Conservation (phyloP, 1,140 invertebrate species). For the Anadara kagoshimensis region DNA sequence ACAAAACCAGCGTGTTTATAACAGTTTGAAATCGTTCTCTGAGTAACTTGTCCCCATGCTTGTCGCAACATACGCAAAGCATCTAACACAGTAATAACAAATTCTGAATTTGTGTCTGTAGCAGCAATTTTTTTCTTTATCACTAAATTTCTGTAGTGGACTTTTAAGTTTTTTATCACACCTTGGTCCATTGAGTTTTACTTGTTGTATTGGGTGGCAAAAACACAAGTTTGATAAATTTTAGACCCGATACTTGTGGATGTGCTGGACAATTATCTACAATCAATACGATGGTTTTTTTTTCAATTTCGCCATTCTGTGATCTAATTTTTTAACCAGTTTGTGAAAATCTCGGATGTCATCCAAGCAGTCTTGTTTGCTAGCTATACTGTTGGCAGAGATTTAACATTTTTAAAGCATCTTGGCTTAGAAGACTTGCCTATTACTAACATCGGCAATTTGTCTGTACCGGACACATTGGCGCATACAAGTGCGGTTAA, state of each 20-base stretch:
- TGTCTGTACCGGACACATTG: constrained; percentile 73
- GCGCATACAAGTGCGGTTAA: constrained; percentile 71
- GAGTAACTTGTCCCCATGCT: constrained; percentile 12
- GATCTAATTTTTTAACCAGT: constrained; percentile 41
- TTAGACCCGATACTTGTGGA: constrained; percentile 35
- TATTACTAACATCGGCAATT: constrained; percentile 73
- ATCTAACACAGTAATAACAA: constrained; percentile 15
- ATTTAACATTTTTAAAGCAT: constrained; percentile 73
- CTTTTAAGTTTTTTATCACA: constrained; percentile 36
- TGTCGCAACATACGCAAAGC: constrained; percentile 8
- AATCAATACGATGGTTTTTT: constrained; percentile 30
- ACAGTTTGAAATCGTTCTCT: constrained; percentile 10
- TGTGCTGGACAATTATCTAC: constrained; percentile 41
- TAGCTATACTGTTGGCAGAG: constrained; percentile 22
- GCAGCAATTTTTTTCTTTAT: constrained; percentile 1
- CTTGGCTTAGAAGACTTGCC: constrained; percentile 74
- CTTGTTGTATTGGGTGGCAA: constrained; percentile 45
- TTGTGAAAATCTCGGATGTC: constrained; percentile 58
- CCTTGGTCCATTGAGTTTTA: constrained; percentile 36
- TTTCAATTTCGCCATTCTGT: constrained; percentile 37
- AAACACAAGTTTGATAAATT: constrained; percentile 55
- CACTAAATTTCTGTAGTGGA: constrained; percentile 19
- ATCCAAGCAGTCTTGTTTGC: constrained; percentile 65
- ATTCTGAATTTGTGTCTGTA: neutral
- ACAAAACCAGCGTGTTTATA: constrained; percentile 17